phyloP scores from a whole-genome alignment of 2,888 invertebrate species.

The Julus scandinavius region DNA sequence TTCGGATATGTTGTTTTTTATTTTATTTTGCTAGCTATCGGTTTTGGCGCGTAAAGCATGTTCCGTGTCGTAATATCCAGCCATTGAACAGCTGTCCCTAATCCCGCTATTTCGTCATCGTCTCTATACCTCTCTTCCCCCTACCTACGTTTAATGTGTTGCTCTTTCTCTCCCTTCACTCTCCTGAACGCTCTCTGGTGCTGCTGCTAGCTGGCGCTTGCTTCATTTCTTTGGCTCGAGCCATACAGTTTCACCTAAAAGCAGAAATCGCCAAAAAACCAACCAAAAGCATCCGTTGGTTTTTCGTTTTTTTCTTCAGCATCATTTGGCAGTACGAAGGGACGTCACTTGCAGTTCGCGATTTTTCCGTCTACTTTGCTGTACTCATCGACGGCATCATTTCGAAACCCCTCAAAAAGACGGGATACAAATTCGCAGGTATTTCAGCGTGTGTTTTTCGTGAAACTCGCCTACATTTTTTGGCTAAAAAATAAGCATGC shows the following conservation, averaged over 20 bases:
- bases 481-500: background rate
- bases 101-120: constrained; percentile 17
- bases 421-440: background rate
- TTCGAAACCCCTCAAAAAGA: background rate
- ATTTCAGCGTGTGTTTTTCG: background rate
- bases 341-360: background rate
- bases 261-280: constrained; percentile 2
- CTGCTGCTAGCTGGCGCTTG: constrained; percentile 7
- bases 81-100: constrained; percentile 39
- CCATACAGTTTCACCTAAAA: constrained; percentile 10
- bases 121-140: background rate
- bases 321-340: background rate
- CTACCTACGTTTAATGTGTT: constrained; percentile 28
- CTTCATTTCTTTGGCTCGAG: background rate
- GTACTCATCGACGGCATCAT: background rate
- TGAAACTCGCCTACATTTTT: background rate
- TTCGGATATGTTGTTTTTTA: too few species aligned
- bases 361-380: too few species aligned
- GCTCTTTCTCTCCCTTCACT: background rate
- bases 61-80: background rate
- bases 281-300: background rate
- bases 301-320: background rate
- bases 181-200: background rate
- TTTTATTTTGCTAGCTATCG: too few species aligned
- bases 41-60: background rate